Base-by-base conservation (phyloP, 2,113 vertebrate genomes). In the Oryzias melastigma region DNA sequence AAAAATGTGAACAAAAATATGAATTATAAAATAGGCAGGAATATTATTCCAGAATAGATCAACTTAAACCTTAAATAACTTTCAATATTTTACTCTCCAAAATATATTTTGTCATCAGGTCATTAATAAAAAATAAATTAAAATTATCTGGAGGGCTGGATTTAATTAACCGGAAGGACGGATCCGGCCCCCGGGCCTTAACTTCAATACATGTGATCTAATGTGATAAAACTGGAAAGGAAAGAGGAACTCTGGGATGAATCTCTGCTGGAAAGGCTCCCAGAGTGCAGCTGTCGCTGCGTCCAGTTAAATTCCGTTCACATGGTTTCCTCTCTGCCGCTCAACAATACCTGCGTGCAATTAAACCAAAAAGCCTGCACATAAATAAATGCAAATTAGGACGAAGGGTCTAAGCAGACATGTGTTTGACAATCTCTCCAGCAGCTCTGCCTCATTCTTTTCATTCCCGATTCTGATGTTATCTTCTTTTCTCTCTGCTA, bases 251-350 rank as follows among this genome's bases (percentile, higher is more conserved):
- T 87, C 83, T 83, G 84, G 85, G 80, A 81, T 68, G 82, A 72
- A 75, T 87, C 77, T 83, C 62, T 43, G 56, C 75, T 91, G 89
- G 89, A 87, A 79, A 53, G 13, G 16, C 81, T 90, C 88, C 88
- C 82, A 76, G 84, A 81, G 81, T 76, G 77, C 86, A 88, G 86
- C 85, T 87, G 87, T 87, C 92, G 90, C 90, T 89, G 91, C 91
- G 95, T 95, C 93, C 93, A 93, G 91, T 92, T 87, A 91, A 92
- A 93, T 95, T 92, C 89, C 84, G 92, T 77, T 92, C 90, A 90
- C 87, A 89, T 92, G 91, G 88, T 82, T 80, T 82, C 77, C 55
- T 46, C 89, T 80, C 88, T 86, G 90, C 83, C 88, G 65, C 73
- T 81, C 91, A 91, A 93, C 93, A 91, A 91, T 87, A 90, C 86